Conservation (phyloP, 2,797 vertebrate species). For the Pachyuromys duprasi region DNA sequence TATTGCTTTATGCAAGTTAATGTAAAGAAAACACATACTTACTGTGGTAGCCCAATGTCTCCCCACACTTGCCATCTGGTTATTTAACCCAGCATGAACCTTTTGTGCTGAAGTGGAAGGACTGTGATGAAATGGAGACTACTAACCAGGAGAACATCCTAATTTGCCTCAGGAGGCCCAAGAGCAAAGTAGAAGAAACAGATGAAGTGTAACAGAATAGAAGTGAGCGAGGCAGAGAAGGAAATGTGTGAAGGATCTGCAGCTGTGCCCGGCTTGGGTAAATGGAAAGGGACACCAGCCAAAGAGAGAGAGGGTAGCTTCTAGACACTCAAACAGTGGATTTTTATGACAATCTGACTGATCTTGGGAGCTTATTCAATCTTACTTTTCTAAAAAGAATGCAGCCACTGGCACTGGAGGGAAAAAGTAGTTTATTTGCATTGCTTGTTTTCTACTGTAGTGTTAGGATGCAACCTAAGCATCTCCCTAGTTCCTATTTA, state of each 20-base stretch:
- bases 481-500: slow-evolving; percentile 88
- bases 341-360: not conserved
- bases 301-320: not conserved
- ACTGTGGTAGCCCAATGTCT: not conserved
- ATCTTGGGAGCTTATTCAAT: not conserved
- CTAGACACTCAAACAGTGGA: not conserved
- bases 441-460: slow-evolving; percentile 87
- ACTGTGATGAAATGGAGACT: not conserved
- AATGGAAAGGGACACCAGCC: too few species aligned
- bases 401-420: slow-evolving; percentile 14
- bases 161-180: not conserved
- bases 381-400: not conserved
- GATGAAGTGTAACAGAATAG: not conserved
- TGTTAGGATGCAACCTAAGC: slow-evolving; percentile 87
- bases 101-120: not conserved
- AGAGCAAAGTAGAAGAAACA: not conserved
- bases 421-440: slow-evolving; percentile 87
- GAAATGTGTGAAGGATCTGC: not conserved
- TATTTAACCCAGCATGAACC: not conserved
- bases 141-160: not conserved
- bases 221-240: not conserved
- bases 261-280: not conserved
- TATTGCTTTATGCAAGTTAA: not conserved
- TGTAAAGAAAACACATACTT: not conserved
- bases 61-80: not conserved